These are phyloP conservation scores for Rhinopomastus cyanomelas DNA, from an alignment of 2,113 vertebrate species.

Conservation along the genomic window DNA sequence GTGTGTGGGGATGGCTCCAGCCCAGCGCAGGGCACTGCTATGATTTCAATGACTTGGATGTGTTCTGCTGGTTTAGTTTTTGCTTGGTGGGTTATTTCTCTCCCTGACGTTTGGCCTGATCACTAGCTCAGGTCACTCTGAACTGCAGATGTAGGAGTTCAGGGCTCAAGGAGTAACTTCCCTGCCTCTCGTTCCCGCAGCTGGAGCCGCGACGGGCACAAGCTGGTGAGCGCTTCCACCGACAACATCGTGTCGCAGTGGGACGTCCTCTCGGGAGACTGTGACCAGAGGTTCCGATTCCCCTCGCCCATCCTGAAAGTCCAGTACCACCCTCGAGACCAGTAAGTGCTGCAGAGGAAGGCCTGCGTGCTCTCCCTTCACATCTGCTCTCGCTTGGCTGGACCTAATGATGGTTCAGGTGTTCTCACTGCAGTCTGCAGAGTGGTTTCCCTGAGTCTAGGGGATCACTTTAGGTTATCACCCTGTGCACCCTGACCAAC, in stretches of 20 bases:
- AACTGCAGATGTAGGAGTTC: fast-evolving
- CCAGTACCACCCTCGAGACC: constrained; percentile 94
- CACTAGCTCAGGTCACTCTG: background rate
- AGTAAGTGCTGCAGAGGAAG: constrained; percentile 78
- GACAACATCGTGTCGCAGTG: constrained; percentile 98
- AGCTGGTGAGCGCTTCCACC: constrained; percentile 94
- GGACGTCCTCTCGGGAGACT: constrained; percentile 96
- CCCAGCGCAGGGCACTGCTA: fast-evolving
- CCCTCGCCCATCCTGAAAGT: constrained; percentile 96
- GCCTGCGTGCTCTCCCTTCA: fast-evolving
- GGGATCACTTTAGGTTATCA: too few relatives aligned
- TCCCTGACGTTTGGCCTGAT: background rate
- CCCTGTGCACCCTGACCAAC: too few relatives aligned
- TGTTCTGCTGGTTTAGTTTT: fast-evolving
- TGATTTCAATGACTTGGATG: background rate
- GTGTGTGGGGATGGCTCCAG: fast-evolving
- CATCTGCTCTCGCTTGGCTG: background rate
- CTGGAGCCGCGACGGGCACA: constrained; percentile 98
- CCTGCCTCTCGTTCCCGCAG: constrained; percentile 56
- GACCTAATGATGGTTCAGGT: background rate
- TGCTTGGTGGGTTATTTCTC: background rate
- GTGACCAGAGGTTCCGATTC: constrained; percentile 96
- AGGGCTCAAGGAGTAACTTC: fast-evolving
- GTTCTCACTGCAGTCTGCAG: too few relatives aligned
- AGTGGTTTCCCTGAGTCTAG: too few relatives aligned